Percentiles rank a stretch among this genome's conserved stretches.
phyloP scores from a whole-genome alignment of 2,888 invertebrate species.

The Caenorhabditis imperialis region DNA sequence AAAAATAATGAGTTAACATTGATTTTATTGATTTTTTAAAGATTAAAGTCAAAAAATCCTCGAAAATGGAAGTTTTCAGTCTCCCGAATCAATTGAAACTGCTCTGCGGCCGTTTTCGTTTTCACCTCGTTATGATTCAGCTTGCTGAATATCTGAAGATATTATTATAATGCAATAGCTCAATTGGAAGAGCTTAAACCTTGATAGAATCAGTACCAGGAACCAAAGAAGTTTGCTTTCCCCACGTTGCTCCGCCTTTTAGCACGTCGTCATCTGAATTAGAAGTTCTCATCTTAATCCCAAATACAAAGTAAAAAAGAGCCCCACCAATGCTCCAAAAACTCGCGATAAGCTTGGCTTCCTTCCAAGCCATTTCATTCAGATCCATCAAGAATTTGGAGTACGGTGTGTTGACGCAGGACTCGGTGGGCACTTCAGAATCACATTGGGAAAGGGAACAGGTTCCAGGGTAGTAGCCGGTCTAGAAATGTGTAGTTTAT shows the following conservation, averaged over 20 bases:
- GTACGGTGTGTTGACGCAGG: not conserved
- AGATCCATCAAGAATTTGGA: not conserved
- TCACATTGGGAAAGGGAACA: not conserved
- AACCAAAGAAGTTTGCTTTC: conserved; percentile 58
- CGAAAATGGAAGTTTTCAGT: too few relatives aligned
- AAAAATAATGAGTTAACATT: too few relatives aligned
- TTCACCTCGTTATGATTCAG: conserved; percentile 44
- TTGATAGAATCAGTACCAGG: conserved; percentile 53
- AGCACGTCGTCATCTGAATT: conserved; percentile 63
- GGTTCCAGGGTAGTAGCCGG: not conserved
- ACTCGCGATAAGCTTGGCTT: too few relatives aligned
- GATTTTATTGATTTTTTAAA: too few relatives aligned
- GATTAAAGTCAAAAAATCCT: too few relatives aligned
- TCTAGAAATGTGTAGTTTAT: not conserved
- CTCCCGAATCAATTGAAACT: conserved; percentile 39
- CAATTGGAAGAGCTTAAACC: conserved; percentile 30
- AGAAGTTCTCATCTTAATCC: not conserved
- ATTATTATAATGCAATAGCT: too few relatives aligned
- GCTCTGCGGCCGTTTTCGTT: conserved; percentile 34
- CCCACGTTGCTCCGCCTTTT: conserved; percentile 58
- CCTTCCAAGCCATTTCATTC: too few relatives aligned
- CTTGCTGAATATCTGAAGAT: conserved; percentile 34
- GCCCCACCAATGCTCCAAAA: too few relatives aligned
- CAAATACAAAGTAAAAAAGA: conserved; percentile 5
- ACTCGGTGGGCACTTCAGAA: not conserved